Base-by-base conservation (phyloP, 23 tunicate genomes). In the Diplosoma virens region DNA sequence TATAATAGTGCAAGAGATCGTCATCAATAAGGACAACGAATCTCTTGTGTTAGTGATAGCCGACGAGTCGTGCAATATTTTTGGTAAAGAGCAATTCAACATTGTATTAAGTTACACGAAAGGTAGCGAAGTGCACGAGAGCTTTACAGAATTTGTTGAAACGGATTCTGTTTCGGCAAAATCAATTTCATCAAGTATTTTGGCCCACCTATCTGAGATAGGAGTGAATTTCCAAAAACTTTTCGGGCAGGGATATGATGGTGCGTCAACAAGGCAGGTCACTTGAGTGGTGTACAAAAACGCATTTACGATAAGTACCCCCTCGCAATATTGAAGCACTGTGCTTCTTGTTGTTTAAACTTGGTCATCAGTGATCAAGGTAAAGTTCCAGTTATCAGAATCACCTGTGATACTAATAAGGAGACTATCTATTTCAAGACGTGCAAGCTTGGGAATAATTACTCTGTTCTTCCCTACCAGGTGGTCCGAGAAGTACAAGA, bases 121-220 rank as follows among this genome's bases (percentile, higher is more conserved):
- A 69, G 75, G 75, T 69, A 25, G 36, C 6, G 36, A 69, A 69
- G 55, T 69, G 55, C 58, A 69, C 55, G 58, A 69, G 55, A 36
- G 75, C 16, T 69, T 69, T 36, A 69, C 75, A 36, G 58, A 25
- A 69, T 69, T 69, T 69, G 75, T 69, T 36, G 75, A 69, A 36
- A 37, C 36, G 75, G 21, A 18, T 35, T 69, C 58, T 17, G 55
- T 69, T 37, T 69, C 58, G 28, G 54, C 58, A 14, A 25, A 63
- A 36, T 34, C 75, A 9, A 69, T 69, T 69, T 69, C 75, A 34
- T 56, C 75, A 69, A 22, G 25, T 69, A 69, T 69, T 65, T 27
- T 27, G 20, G 11, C 14, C 16, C 52, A 45, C 16, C 11, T 45
- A n/a, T 45, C 16, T 45, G 20, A 25, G 24, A 56, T 9, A 56